These are phyloP conservation scores for Phoeniculus purpureus DNA, from an alignment of 2,797 vertebrate species.

Conservation along the genomic window DNA sequence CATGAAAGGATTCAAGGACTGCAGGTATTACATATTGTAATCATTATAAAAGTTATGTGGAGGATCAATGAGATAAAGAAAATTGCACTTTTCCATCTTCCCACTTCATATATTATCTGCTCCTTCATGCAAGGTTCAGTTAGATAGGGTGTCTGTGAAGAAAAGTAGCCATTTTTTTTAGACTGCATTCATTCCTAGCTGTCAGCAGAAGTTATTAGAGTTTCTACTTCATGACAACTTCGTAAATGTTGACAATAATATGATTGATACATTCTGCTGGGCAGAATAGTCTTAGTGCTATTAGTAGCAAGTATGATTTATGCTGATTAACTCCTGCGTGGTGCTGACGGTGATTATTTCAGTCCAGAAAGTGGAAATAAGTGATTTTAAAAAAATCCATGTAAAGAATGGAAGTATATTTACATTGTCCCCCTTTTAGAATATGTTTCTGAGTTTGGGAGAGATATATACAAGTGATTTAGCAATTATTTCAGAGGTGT, in stretches of 20 bases:
- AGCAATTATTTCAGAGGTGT: not conserved
- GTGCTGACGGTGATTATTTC: not conserved
- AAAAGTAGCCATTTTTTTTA: not conserved
- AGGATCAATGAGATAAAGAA: constrained; percentile 31
- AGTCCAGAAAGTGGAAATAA: not conserved
- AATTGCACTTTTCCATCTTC: constrained; percentile 38
- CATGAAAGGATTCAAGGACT: constrained; percentile 10
- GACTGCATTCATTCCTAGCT: not conserved
- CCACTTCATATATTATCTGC: not conserved
- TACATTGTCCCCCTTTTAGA: not conserved
- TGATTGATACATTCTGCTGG: not conserved
- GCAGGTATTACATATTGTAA: constrained; percentile 1
- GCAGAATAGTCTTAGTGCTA: not conserved
- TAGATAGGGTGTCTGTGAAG: not conserved
- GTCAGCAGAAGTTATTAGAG: not conserved
- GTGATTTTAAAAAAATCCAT: not conserved
- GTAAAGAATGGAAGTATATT: not conserved
- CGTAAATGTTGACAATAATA: constrained; percentile 27
- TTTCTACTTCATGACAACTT: not conserved
- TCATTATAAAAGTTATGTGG: not conserved
- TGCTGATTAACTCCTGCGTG: not conserved
- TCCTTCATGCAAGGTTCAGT: not conserved
- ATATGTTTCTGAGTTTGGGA: not conserved
- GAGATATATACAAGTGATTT: not conserved
- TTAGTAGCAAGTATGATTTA: not conserved